Evolutionary conservation across 2,113 vertebrate genomes (phyloP).

Genomic region (Ifrita kowaldi): DNA sequence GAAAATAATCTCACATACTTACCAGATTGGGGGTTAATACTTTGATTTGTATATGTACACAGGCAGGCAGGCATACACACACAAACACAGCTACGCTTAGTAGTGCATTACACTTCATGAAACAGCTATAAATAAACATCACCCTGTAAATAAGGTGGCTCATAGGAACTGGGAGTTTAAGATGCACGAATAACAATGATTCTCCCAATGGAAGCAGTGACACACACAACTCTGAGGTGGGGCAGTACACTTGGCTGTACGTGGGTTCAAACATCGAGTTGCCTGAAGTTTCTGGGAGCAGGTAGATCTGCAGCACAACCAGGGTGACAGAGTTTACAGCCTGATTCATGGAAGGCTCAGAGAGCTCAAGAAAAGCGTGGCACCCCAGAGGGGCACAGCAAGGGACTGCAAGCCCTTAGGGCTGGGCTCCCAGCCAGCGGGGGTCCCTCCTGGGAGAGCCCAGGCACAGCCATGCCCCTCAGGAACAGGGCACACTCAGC

Average conservation of each 20-base stretch:
- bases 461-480: accelerated
- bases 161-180: background rate
- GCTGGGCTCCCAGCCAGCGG: accelerated
- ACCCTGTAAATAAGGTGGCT: background rate
- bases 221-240: accelerated
- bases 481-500: accelerated
- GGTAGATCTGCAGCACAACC: accelerated
- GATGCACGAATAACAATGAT: accelerated
- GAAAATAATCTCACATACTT: background rate
- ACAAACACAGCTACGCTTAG: background rate
- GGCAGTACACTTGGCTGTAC: accelerated
- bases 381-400: too few relatives aligned
- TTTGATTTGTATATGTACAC: background rate
- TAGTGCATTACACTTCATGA: background rate
- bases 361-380: accelerated
- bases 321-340: background rate
- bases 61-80: background rate
- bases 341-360: accelerated
- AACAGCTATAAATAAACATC: background rate
- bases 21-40: background rate
- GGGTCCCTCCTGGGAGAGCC: background rate
- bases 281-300: accelerated
- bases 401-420: background rate
- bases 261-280: accelerated
- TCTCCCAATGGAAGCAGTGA: background rate